Evolutionary conservation across 2,888 invertebrate species (phyloP), one percentile per base, ranked within the genome.

Genomic region (Leptinotarsa juncta): DNA sequence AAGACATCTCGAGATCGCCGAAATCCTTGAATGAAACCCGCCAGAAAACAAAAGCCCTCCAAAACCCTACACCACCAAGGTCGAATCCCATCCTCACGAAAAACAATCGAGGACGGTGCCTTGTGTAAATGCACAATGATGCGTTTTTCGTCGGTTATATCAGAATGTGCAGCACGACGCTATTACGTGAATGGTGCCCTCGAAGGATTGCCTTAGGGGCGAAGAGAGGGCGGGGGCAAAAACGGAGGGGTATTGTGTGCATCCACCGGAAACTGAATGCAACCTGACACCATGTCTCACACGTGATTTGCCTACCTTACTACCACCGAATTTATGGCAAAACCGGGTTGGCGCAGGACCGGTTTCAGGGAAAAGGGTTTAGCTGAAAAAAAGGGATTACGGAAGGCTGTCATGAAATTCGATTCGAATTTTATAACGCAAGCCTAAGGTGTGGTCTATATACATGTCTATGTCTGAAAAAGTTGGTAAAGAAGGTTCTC

Each of bases 261-360:
- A 72, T 77, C 70, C 77, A 77, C 82, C 83, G 84, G 84, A 84
- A 84, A 80, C 81, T 77, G 74, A 80, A 80, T 78, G 84, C 84
- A 84, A 84, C 84, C 83, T 82, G 84, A 84, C 81, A 84, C 83
- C 84, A 79, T 76, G 55, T 67, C 74, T 72, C 81, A 81, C 82
- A 83, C 84, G 83, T 83, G 84, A 84, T 82, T 83, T 81, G 83
- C 81, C 81, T 83, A 82, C 83, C 83, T 83, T 80, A 78, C 79
- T 78, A 68, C 68, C 74, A 71, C 74, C 72, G 72, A 75, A 77
- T 79, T 74, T 76, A 74, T 68, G 74, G 74, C 71, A 71, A 74
- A 42, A 68, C 71, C 42, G 65, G 73, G 60, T 71, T 74, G 57
- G 55, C 20, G 7, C 69, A 69, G 69, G 69, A 42, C 69, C 69